Evolutionary conservation across 2,888 invertebrate species (phyloP).

Genomic region (Zygothrica quintamaculata): DNA sequence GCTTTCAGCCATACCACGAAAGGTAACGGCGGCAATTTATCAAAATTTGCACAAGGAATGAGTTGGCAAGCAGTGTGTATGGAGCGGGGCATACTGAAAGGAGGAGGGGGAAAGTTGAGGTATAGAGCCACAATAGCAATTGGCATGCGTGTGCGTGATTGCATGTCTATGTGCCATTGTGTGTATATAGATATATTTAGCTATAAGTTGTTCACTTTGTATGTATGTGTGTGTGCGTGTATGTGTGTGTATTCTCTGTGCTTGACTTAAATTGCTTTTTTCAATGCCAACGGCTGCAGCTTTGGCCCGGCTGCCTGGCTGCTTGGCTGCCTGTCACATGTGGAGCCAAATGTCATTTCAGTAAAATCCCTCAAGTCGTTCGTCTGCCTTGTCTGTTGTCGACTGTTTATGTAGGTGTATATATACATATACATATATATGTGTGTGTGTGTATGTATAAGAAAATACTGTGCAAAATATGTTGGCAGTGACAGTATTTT

Average conservation of each 20-base stretch:
- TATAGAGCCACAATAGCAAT: constrained; percentile 50
- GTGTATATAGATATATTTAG: constrained; percentile 19
- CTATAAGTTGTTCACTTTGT: background rate
- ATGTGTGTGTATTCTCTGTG: constrained; percentile 46
- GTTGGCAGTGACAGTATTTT: constrained; percentile 68
- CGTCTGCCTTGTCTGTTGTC: constrained; percentile 62
- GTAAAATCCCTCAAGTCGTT: constrained; percentile 83
- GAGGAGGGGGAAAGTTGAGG: constrained; percentile 8
- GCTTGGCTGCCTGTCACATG: constrained; percentile 70
- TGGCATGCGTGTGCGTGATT: constrained; percentile 63
- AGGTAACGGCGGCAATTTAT: constrained; percentile 81
- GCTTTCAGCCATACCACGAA: constrained; percentile 54
- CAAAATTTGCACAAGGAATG: constrained; percentile 69
- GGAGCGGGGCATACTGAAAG: background rate
- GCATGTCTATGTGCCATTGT: constrained; percentile 25
- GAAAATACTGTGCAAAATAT: constrained; percentile 65
- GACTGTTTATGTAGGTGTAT: constrained; percentile 19
- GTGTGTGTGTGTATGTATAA: constrained; percentile 27
- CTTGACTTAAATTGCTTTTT: constrained; percentile 80
- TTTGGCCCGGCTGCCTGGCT: constrained; percentile 27
- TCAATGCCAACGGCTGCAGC: constrained; percentile 76
- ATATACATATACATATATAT: constrained; percentile 17
- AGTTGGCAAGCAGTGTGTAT: constrained; percentile 17
- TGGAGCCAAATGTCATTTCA: constrained; percentile 84
- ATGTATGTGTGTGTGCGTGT: constrained; percentile 17